Conservation (phyloP, 2,888 invertebrate genomes). For the Argynnis bischoffii region DNA sequence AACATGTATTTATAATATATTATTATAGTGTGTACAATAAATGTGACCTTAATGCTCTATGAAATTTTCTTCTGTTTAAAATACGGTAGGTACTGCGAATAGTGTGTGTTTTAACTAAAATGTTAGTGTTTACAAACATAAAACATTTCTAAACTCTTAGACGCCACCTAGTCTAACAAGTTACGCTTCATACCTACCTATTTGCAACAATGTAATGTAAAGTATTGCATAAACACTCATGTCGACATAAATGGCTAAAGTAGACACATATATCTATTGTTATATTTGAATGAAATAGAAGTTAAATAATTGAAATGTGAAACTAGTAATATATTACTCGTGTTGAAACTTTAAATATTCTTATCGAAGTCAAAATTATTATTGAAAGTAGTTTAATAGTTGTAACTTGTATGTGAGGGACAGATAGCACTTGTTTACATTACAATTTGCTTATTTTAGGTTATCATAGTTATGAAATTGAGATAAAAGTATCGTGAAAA, state of each 20-base stretch:
- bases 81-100: neutral
- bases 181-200: conserved; percentile 1
- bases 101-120: neutral
- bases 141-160: conserved; percentile 15
- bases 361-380: conserved; percentile 12
- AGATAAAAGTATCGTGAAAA: conserved; percentile 3
- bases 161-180: conserved; percentile 11
- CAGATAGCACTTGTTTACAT: conserved; percentile 22
- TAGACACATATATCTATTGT: neutral
- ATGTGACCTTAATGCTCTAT: conserved; percentile 1
- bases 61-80: neutral
- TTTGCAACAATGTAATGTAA: conserved; percentile 7
- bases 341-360: neutral
- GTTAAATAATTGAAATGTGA: too few species aligned
- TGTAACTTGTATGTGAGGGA: conserved; percentile 20
- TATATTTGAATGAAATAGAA: neutral
- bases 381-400: conserved; percentile 15
- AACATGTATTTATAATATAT: neutral
- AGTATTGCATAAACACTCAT: conserved; percentile 1
- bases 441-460: conserved; percentile 21
- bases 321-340: too few species aligned
- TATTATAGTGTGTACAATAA: neutral
- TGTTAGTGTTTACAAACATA: neutral
- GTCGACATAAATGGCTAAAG: conserved; percentile 5
- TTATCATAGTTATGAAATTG: conserved; percentile 23